Evolutionary conservation across 1,140 invertebrate genomes (phyloP).

Genomic region (Eupristina koningsbergeri): DNA sequence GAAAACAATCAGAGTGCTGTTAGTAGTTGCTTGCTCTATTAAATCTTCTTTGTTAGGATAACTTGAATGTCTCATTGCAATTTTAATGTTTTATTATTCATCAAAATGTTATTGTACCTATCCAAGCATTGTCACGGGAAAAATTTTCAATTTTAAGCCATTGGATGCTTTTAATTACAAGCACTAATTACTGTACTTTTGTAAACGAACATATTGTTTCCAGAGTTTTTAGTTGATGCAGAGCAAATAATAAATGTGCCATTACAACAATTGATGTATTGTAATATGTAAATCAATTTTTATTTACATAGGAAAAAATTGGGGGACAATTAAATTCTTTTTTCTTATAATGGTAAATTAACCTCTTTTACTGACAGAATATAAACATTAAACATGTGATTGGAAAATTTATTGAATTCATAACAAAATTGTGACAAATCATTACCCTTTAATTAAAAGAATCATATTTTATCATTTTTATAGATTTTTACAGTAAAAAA

Average conservation of each 20-base stretch:
- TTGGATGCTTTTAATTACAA: not conserved
- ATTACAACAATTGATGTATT: not conserved
- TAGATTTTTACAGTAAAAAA: not conserved
- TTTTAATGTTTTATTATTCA: not conserved
- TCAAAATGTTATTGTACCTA: not conserved
- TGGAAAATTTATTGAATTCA: not conserved
- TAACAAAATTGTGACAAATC: not conserved
- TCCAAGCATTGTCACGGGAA: not conserved
- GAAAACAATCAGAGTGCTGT: constrained; percentile 33
- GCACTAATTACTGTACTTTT: constrained; percentile 1
- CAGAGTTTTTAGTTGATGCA: not conserved
- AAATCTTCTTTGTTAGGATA: not conserved
- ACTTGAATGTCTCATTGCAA: not conserved
- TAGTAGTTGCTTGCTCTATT: constrained; percentile 3
- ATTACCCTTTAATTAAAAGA: not conserved
- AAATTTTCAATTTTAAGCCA: not conserved
- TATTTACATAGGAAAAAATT: not conserved
- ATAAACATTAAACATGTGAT: constrained; percentile 4
- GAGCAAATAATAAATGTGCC: not conserved
- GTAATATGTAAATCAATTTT: not conserved
- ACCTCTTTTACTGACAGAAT: constrained; percentile 24
- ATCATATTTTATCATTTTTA: not conserved
- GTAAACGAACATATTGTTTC: constrained; percentile 2
- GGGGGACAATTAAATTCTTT: not conserved
- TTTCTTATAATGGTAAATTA: constrained; percentile 5